Percentiles rank a stretch among this genome's conserved stretches.
Evolutionary conservation across 2,113 vertebrate species (phyloP).

Genomic region (Turnix velox): DNA sequence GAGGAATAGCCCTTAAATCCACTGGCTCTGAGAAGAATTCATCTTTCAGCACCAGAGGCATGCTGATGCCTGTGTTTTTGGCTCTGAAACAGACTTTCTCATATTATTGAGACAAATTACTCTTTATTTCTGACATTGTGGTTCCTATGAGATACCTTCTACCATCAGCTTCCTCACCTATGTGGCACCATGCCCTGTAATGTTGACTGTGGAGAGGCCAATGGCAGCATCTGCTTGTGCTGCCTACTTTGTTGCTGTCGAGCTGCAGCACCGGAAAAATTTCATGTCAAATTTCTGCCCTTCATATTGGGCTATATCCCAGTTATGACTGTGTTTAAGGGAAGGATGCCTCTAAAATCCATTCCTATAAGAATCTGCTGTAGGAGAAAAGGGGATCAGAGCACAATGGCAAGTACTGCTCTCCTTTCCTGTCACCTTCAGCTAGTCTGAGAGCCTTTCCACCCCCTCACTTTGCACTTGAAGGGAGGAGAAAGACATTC

Average conservation of each 20-base stretch:
- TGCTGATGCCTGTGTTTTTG: background rate
- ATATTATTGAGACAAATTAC: background rate
- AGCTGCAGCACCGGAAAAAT: background rate
- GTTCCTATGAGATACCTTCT: background rate
- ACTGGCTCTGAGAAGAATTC: background rate
- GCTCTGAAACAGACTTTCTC: background rate
- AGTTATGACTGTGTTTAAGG: background rate
- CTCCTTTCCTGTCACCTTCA: background rate
- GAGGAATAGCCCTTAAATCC: conserved; percentile 13
- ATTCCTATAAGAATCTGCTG: background rate
- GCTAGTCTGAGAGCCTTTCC: background rate
- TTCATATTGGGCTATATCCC: background rate
- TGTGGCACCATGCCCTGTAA: background rate
- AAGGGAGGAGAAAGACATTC: background rate
- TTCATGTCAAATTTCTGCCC: background rate
- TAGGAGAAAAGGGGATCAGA: background rate
- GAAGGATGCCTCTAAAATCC: background rate
- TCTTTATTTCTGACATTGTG: background rate
- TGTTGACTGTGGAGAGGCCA: background rate
- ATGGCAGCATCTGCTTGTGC: background rate
- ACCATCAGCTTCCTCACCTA: background rate
- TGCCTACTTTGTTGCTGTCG: background rate
- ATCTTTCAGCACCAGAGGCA: background rate
- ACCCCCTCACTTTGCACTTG: background rate
- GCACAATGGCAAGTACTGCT: background rate